These are phyloP conservation scores for Halictus quadricinctus DNA, from an alignment of 2,888 invertebrate species.

Conservation along the genomic window DNA sequence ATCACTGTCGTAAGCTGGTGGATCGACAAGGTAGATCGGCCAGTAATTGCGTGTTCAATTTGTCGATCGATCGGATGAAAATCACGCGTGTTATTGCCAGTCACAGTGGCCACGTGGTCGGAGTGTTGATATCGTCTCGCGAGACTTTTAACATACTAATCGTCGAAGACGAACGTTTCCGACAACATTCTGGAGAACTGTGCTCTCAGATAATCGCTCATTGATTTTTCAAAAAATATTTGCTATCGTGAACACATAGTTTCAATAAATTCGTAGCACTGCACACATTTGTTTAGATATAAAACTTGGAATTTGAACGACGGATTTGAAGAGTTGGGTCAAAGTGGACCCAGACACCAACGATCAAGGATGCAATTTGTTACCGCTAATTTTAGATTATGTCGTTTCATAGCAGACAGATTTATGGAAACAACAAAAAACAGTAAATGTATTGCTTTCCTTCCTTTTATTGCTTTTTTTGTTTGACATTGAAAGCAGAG, in stretches of 20 bases:
- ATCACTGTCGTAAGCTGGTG: slow-evolving; percentile 46
- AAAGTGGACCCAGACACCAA: too few species aligned
- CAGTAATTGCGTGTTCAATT: slow-evolving; percentile 47
- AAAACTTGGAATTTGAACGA: too few species aligned
- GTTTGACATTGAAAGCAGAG: too few species aligned
- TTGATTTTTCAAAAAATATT: neutral
- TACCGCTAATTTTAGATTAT: neutral
- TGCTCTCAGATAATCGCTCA: neutral
- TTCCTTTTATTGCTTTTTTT: neutral
- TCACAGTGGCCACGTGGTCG: slow-evolving; percentile 34
- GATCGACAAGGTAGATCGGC: slow-evolving; percentile 24
- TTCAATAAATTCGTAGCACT: too few species aligned
- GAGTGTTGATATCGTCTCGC: neutral
- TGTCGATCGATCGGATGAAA: slow-evolving; percentile 53
- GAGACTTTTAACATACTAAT: slow-evolving; percentile 21
- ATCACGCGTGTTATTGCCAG: slow-evolving; percentile 43
- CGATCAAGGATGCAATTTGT: neutral
- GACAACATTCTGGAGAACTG: neutral
- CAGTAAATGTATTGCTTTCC: neutral
- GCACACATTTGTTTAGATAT: too few species aligned
- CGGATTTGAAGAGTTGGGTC: too few species aligned
- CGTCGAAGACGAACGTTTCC: neutral
- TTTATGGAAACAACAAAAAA: neutral
- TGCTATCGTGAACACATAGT: too few species aligned
- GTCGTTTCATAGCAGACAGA: neutral